A percentile compares a stretch with the other conserved stretches of the same genome.
Conservation (phyloP, 2,113 vertebrate genomes). For the Arvicanthis niloticus region DNA sequence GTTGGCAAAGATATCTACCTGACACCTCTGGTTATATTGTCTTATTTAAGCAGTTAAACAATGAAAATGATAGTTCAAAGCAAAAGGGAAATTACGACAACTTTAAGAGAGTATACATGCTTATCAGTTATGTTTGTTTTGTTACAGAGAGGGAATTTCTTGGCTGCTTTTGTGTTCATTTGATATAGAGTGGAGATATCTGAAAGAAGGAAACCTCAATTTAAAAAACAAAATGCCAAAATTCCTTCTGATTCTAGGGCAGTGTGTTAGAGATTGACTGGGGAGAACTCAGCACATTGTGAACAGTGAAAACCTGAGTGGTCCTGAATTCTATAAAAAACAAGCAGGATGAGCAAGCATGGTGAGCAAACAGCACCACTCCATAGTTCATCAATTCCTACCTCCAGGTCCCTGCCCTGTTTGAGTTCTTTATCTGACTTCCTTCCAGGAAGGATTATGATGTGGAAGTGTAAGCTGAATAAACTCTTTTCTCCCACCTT, state of each 20-base stretch:
- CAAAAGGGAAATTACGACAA: not conserved
- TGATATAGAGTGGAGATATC: too few species aligned
- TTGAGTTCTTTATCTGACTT: not conserved
- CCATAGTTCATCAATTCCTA: not conserved
- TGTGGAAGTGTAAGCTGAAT: not conserved
- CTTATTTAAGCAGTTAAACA: not conserved
- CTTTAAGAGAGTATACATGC: not conserved
- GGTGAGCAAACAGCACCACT: not conserved
- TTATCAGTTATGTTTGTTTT: not conserved
- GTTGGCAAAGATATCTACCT: not conserved
- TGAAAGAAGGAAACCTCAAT: not conserved
- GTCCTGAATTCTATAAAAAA: too few species aligned
- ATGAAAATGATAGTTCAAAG: not conserved
- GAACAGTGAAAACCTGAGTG: not conserved
- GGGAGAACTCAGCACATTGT: not conserved
- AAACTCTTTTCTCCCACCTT: not conserved
- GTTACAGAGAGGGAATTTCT: not conserved
- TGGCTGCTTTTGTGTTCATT: not conserved
- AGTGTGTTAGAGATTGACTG: not conserved
- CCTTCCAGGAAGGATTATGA: not conserved
- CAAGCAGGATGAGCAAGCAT: too few species aligned
- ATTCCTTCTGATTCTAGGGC: not conserved
- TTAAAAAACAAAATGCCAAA: not conserved
- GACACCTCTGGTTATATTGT: not conserved
- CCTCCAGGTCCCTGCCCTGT: not conserved